A percentile compares a stretch with the other conserved stretches of the same genome.
phyloP scores from a whole-genome alignment of 2,888 invertebrate species.

The Nomada lathburiana region DNA sequence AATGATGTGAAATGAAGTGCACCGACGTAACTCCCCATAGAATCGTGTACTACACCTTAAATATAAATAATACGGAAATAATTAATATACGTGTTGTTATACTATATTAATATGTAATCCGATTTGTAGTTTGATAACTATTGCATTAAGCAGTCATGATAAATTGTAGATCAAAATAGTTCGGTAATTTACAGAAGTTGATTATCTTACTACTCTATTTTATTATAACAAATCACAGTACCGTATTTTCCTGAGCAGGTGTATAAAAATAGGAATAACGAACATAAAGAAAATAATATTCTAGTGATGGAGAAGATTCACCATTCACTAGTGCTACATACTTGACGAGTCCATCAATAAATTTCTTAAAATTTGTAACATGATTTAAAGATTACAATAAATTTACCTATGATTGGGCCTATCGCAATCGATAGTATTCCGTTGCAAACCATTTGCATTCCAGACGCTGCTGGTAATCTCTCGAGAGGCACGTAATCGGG shows the following conservation, averaged over 20 bases:
- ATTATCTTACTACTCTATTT: background rate
- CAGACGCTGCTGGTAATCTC: conserved; percentile 91
- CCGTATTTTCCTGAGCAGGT: too few species aligned
- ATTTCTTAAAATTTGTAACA: too few species aligned
- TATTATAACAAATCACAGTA: background rate
- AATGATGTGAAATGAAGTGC: conserved; percentile 81
- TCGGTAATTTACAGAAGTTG: background rate
- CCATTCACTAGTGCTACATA: too few species aligned
- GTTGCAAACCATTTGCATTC: conserved; percentile 91
- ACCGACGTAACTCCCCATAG: conserved; percentile 78
- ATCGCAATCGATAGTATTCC: conserved; percentile 90
- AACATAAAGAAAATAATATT: too few species aligned
- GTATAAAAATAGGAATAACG: too few species aligned
- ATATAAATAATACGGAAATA: background rate
- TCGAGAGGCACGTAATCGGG: conserved; percentile 91
- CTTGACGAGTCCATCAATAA: too few species aligned
- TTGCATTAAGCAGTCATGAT: background rate
- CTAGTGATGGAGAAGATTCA: too few species aligned
- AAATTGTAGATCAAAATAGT: too few species aligned
- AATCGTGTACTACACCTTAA: conserved; percentile 80
- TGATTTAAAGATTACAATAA: background rate
- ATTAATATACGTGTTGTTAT: background rate
- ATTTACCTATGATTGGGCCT: conserved; percentile 86
- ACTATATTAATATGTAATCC: background rate
- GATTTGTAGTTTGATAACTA: background rate